Percentiles rank a stretch among this genome's conserved stretches.
Conservation (phyloP, 1,140 invertebrate species). For the Cyclina sinensis region DNA sequence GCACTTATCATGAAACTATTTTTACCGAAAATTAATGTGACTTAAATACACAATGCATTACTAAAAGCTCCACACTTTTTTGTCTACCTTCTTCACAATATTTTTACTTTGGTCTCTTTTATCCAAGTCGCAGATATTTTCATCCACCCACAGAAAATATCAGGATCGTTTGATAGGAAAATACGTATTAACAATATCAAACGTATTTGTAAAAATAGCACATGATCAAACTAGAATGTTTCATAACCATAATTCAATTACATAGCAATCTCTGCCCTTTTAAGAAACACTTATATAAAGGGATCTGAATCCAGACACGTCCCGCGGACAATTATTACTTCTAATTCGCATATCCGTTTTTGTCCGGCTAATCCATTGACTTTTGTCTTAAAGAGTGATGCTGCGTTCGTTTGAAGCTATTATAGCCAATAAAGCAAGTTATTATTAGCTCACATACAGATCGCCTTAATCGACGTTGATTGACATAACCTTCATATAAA, state of each 20-base stretch:
- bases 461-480: neutral
- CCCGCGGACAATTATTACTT: neutral
- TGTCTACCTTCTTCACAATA: too few relatives aligned
- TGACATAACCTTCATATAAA: neutral
- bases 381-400: neutral
- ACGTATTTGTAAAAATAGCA: neutral
- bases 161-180: neutral
- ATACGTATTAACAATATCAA: neutral
- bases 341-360: neutral
- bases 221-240: neutral
- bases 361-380: neutral
- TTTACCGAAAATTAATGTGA: too few relatives aligned
- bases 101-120: too few relatives aligned
- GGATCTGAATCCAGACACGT: neutral
- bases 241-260: neutral
- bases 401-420: neutral
- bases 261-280: neutral
- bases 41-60: too few relatives aligned
- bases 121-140: neutral
- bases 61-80: too few relatives aligned
- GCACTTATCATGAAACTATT: too few relatives aligned
- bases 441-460: neutral
- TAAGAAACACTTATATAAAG: neutral
- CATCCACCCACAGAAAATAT: neutral
- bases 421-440: neutral